These are phyloP conservation scores for Cistogaster globosa DNA, from an alignment of 2,888 invertebrate genomes.

Conservation along the genomic window DNA sequence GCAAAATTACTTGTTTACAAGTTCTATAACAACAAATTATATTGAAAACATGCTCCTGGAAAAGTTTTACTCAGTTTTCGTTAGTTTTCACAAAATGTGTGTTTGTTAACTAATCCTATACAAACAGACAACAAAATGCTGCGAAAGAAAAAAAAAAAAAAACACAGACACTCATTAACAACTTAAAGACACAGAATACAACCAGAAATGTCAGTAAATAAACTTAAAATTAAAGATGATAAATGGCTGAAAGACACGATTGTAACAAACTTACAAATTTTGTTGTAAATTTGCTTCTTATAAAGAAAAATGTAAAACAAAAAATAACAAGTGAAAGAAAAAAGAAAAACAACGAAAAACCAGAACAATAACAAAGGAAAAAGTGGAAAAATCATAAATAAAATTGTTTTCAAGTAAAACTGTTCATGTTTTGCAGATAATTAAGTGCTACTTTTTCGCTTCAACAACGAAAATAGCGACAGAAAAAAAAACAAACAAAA, in stretches of 20 bases:
- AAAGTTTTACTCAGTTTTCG: constrained; percentile 4
- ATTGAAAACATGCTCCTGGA: constrained; percentile 34
- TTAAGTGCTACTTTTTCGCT: constrained; percentile 51
- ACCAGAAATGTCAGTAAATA: constrained; percentile 8
- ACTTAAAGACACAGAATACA: constrained; percentile 1
- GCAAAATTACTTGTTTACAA: constrained; percentile 32
- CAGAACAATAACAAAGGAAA: not conserved
- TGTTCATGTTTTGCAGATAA: constrained; percentile 61
- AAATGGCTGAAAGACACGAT: constrained; percentile 59
- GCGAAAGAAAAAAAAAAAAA: too few species aligned
- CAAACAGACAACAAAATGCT: not conserved
- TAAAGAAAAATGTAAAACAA: not conserved
- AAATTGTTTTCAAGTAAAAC: constrained; percentile 31
- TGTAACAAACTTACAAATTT: constrained; percentile 24
- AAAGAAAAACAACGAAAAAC: not conserved
- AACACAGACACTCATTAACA: not conserved
- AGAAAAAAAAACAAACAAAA: not conserved
- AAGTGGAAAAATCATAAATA: constrained; percentile 32
- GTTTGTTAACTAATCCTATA: not conserved
- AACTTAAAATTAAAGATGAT: constrained; percentile 46
- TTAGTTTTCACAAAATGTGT: not conserved
- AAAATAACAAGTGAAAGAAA: too few species aligned
- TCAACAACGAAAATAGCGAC: constrained; percentile 11
- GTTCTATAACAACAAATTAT: constrained; percentile 49
- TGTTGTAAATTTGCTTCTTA: not conserved